Evolutionary conservation across 2,797 vertebrate species (phyloP).

Genomic region (Tadarida brasiliensis): DNA sequence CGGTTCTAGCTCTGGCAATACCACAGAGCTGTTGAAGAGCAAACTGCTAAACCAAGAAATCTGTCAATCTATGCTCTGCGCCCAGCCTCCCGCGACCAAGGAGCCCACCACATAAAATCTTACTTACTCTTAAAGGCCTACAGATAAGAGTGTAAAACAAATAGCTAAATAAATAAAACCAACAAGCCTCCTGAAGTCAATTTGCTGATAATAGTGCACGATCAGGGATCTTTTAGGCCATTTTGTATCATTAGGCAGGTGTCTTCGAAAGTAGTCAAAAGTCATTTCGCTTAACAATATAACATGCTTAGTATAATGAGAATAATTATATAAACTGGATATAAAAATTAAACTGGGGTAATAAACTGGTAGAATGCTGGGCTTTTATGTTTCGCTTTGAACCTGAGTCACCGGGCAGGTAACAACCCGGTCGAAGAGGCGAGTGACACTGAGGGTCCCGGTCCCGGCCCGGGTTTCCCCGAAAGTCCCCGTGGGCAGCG

Average conservation of each 20-base stretch:
- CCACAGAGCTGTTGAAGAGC: neutral
- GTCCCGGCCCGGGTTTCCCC: rapidly evolving
- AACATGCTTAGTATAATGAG: neutral
- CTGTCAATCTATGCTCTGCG: neutral
- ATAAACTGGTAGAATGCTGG: neutral
- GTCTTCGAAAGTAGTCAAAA: neutral
- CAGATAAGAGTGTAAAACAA: neutral
- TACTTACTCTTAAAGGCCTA: neutral
- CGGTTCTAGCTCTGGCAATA: neutral
- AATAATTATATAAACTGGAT: neutral
- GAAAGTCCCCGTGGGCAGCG: rapidly evolving
- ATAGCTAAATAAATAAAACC: neutral
- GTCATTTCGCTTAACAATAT: neutral
- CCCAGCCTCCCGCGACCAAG: neutral
- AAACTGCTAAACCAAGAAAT: neutral
- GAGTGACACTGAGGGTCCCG: rapidly evolving
- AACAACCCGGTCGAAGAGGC: rapidly evolving
- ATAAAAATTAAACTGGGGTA: neutral
- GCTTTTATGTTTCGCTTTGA: neutral
- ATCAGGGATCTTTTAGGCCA: neutral
- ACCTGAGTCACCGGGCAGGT: rapidly evolving
- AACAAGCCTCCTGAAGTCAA: neutral
- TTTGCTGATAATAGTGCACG: neutral
- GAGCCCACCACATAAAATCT: neutral
- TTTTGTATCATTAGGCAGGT: neutral